Evolutionary conservation across 1,140 invertebrate genomes (phyloP), one percentile per base, ranked within the genome.

Genomic region (Drosophila tsacasi): DNA sequence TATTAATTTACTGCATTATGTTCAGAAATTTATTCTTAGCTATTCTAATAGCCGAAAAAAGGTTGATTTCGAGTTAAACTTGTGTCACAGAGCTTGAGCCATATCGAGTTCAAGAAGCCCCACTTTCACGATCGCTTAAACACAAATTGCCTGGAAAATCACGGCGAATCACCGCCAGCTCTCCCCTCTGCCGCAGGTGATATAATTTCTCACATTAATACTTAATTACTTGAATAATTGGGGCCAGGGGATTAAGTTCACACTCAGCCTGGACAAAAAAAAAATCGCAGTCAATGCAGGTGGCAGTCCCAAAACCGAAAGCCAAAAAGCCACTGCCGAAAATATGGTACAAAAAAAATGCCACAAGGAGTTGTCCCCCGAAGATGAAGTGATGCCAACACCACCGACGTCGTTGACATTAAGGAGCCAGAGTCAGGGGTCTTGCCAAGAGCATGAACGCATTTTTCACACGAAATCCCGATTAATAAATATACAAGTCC

Each of bases 181-280:
- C 75, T 21, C 63, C 79, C 73, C 66, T 82, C 21, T 30, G 63
- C 39, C 64, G 52, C 72, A 91, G 85, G 85, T 90, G 86, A 91
- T 90, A 90, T 58, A 86, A 80, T 91, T 91, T 90, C 86, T 86
- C 86, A 90, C 86, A 90, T 86, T 91, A 83, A 90, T 82, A 90
- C 82, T 90, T 90, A 90, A 90, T 90, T 86, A 86, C 86, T 91
- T 83, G 86, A 86, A 91, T 91, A 90, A 90, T 90, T 90, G 86
- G 86, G 76, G 79, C 87, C 79, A 81, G 69, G 71, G 82, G 86
- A 90, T 90, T 90, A 90, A 90, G 75, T 90, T 90, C 86, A 71
- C 86, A 77, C 75, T 80, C 84, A 67, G 44, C 12, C 17, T 6
- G n/a, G 17, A 19, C 52, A 49, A 57, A 73, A 73, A 57, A 73